phyloP scores from a whole-genome alignment of 1,140 invertebrate species.

The Cotesia typhae region DNA sequence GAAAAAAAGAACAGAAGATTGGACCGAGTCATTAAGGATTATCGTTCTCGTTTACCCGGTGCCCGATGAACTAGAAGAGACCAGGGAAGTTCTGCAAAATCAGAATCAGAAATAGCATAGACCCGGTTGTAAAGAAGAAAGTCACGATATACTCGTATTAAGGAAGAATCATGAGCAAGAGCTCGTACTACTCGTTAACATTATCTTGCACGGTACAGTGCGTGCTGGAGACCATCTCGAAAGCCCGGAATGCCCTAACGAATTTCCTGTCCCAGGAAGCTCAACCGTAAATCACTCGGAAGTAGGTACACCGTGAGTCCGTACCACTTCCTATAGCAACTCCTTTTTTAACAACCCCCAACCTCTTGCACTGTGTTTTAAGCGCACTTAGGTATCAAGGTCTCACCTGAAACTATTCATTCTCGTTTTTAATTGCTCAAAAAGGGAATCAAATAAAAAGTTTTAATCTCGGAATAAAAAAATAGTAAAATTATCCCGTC shows the following conservation, averaged over 20 bases:
- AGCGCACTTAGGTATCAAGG: slow-evolving; percentile 8
- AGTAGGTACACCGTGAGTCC: slow-evolving; percentile 39
- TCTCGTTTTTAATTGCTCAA: too few relatives aligned
- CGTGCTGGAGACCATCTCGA: slow-evolving; percentile 42
- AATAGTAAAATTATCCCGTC: too few relatives aligned
- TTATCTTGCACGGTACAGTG: slow-evolving; percentile 41
- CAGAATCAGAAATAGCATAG: background rate
- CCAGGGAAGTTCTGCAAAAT: background rate
- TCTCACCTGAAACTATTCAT: slow-evolving; percentile 10
- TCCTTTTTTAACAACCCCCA: slow-evolving; percentile 34
- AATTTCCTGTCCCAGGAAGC: slow-evolving; percentile 43
- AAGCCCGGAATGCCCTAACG: slow-evolving; percentile 41
- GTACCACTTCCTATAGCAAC: slow-evolving; percentile 31
- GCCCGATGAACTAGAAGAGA: slow-evolving; percentile 24
- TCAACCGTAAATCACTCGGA: slow-evolving; percentile 42
- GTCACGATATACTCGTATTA: slow-evolving; percentile 44
- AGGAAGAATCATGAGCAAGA: slow-evolving; percentile 38
- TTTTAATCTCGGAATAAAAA: too few relatives aligned
- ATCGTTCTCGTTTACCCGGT: background rate
- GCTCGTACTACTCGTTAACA: slow-evolving; percentile 42
- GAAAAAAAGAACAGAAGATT: slow-evolving; percentile 12
- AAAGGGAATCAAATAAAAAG: too few relatives aligned
- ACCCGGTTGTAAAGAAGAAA: slow-evolving; percentile 37
- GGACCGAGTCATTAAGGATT: slow-evolving; percentile 12
- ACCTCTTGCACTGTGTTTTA: slow-evolving; percentile 21